phyloP scores from a whole-genome alignment of 2,888 invertebrate species.

The Ecliptopera silaceata region DNA sequence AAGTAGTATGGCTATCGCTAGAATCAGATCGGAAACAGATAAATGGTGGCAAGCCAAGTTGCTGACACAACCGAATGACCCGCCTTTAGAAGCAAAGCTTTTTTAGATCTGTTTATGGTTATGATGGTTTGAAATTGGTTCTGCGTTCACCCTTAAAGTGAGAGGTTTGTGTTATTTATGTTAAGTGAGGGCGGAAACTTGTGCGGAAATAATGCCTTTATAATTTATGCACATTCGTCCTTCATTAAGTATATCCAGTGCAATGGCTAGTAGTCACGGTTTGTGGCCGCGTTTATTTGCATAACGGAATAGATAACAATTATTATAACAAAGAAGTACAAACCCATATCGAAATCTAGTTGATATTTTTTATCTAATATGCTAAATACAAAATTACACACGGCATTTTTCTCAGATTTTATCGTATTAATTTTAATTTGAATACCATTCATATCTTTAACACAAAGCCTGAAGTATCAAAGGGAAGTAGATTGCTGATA shows the following conservation, averaged over 20 bases:
- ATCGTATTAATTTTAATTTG: background rate
- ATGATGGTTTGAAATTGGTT: background rate
- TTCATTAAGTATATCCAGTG: slow-evolving; percentile 38
- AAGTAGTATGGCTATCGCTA: too few relatives aligned
- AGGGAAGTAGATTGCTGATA: too few relatives aligned
- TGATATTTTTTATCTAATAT: background rate
- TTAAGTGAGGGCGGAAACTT: slow-evolving; percentile 35
- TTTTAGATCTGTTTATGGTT: too few relatives aligned
- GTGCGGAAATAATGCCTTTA: slow-evolving; percentile 37
- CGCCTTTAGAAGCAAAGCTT: too few relatives aligned
- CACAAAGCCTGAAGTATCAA: too few relatives aligned
- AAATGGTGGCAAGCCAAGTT: too few relatives aligned
- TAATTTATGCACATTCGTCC: slow-evolving; percentile 41
- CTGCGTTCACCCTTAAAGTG: slow-evolving; percentile 1
- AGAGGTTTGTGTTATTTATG: slow-evolving; percentile 33
- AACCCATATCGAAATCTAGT: background rate
- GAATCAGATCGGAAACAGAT: too few relatives aligned
- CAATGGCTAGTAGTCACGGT: slow-evolving; percentile 42
- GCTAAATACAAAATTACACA: background rate
- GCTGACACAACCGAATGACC: too few relatives aligned
- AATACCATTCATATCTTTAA: too few relatives aligned
- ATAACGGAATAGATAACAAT: slow-evolving; percentile 38
- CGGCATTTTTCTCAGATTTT: background rate
- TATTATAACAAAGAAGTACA: slow-evolving; percentile 25
- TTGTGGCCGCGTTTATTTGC: slow-evolving; percentile 29